These are phyloP conservation scores for Blastobasis lacticolella DNA, from an alignment of 2,888 invertebrate species.

Conservation along the genomic window DNA sequence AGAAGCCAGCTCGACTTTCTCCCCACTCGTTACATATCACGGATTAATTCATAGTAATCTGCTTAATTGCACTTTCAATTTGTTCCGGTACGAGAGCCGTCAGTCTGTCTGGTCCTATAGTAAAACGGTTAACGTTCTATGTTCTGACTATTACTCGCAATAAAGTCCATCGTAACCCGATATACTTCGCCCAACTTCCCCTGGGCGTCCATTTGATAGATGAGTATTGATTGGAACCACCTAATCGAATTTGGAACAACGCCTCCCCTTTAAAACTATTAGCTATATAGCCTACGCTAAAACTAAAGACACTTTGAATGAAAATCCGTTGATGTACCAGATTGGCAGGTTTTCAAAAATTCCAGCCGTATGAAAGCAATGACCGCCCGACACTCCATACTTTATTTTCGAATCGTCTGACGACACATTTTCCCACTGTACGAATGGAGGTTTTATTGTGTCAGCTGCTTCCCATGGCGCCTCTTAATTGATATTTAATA, in stretches of 20 bases:
- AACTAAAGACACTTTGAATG: conserved; percentile 1
- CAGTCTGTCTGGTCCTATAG: neutral
- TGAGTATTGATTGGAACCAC: conserved; percentile 30
- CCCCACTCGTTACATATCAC: neutral
- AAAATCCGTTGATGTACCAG: conserved; percentile 4
- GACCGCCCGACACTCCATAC: conserved; percentile 10
- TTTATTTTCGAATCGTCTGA: conserved; percentile 16
- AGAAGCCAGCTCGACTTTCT: neutral
- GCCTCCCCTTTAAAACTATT: neutral
- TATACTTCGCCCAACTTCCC: conserved; percentile 15
- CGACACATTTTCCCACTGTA: neutral
- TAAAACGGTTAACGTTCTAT: neutral
- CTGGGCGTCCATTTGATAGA: conserved; percentile 28
- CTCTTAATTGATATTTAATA: too few relatives aligned
- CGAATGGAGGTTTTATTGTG: too few relatives aligned
- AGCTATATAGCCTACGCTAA: too few relatives aligned
- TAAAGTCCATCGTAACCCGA: conserved; percentile 4
- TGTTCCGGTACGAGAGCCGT: neutral
- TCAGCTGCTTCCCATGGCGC: too few relatives aligned
- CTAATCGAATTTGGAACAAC: conserved; percentile 3
- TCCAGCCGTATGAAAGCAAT: conserved; percentile 20
- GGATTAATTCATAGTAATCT: neutral
- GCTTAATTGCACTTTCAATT: neutral
- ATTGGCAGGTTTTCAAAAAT: conserved; percentile 28
- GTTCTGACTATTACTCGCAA: neutral